Evolutionary conservation across 2,113 vertebrate species (phyloP), one percentile per base, ranked within the genome.

Genomic region (Suricata suricatta): DNA sequence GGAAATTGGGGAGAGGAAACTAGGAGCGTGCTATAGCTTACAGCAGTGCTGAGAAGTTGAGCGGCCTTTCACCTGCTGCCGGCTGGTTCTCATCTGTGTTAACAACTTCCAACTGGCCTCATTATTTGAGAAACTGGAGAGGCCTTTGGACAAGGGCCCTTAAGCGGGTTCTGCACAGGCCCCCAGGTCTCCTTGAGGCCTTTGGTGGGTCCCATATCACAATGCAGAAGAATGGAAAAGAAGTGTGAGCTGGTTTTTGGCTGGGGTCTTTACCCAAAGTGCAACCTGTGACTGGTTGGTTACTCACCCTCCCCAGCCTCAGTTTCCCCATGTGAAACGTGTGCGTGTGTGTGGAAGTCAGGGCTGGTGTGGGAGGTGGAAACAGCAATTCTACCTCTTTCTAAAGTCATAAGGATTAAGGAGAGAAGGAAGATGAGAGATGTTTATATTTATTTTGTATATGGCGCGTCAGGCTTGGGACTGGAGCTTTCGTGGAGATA

Each of bases 21-120:
- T 54, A 16, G 27, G 60, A 66, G 50, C 17, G 1, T 44, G 38
- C 69, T 68, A 6, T 0, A 29, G 79, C 63, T 71, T 44, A 41
- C 33, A n/a, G 74, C 10, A 31, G 90, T 93, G 97, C 95, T 97
- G 97, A 97, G 79, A 93, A 89, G 96, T 92, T 9, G 81, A 14
- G 41, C 2, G 10, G 66, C 76, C 52, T 13, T 87, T 97, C 98
- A 97, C 96, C 97, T 98, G 97, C 35, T 17, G 90, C 92, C 91
- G 88, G 88, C 95, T 98, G 98, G 79, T 95, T 96, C 96, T 69
- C 90, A 97, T 98, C 94, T 95, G 92, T 16, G 76, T 68, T 97
- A 94, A 96, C 96, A 72, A 84, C 84, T 96, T 97, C 94, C 96
- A 95, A 96, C 69, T 74, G 95, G 96, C 90, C 96, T 97, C 95